Percentiles rank a stretch among this genome's conserved stretches.
phyloP scores from a whole-genome alignment of 2,888 invertebrate genomes.

The Ormyrus rosae region DNA sequence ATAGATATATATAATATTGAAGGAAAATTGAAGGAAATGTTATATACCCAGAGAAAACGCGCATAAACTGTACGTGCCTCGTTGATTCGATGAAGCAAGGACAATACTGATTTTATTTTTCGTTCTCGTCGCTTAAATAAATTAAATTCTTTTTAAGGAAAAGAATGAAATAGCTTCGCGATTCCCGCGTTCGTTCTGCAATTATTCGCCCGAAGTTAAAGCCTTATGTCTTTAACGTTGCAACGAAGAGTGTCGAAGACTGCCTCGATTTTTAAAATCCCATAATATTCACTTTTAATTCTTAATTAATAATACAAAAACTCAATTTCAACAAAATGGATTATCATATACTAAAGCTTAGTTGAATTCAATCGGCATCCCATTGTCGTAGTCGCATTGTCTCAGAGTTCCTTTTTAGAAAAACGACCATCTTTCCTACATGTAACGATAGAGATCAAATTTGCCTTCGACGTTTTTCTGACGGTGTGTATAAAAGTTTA shows the following conservation, averaged over 20 bases:
- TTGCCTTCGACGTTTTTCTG: conserved; percentile 52
- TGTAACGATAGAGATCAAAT: conserved; percentile 18
- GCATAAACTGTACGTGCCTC: conserved; percentile 57
- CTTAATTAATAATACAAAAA: not conserved
- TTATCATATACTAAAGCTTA: not conserved
- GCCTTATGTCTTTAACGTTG: conserved; percentile 4
- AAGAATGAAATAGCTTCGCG: conserved; percentile 12
- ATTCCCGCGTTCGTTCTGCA: conserved; percentile 42
- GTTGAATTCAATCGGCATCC: conserved; percentile 16
- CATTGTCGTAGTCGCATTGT: conserved; percentile 2
- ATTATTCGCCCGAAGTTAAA: conserved; percentile 37
- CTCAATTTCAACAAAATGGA: not conserved
- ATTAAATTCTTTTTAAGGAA: not conserved
- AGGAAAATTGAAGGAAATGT: not conserved
- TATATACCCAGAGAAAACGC: conserved; percentile 1
- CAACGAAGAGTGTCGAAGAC: conserved; percentile 30
- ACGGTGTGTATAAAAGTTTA: conserved; percentile 39
- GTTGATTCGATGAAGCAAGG: conserved; percentile 68
- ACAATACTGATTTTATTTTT: conserved; percentile 71
- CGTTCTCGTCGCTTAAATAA: conserved; percentile 59
- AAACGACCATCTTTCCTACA: conserved; percentile 34
- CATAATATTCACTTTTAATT: not conserved
- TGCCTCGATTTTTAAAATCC: conserved; percentile 48
- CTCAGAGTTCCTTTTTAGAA: conserved; percentile 38
- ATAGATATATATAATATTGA: conserved; percentile 9